Conservation (phyloP, 1,140 invertebrate species). For the Bombus sylvicola region DNA sequence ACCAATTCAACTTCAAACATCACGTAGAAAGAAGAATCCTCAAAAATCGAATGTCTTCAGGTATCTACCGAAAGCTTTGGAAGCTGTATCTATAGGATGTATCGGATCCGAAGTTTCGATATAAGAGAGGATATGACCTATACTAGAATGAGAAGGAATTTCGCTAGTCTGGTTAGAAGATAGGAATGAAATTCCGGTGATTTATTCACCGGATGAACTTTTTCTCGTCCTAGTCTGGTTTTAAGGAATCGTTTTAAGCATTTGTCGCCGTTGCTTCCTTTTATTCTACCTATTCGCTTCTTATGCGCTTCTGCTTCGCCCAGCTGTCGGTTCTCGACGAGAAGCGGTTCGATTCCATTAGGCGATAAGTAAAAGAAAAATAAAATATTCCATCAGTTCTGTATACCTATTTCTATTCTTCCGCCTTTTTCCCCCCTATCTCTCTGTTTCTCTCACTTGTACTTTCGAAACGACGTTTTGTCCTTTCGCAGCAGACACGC, state of each 20-base stretch:
- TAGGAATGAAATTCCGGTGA: slow-evolving; percentile 42
- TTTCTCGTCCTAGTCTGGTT: slow-evolving; percentile 51
- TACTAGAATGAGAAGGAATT: not conserved
- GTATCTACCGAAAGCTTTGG: not conserved
- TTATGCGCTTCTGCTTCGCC: not conserved
- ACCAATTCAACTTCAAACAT: not conserved
- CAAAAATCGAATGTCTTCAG: not conserved
- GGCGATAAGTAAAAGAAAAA: slow-evolving; percentile 60
- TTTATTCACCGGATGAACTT: slow-evolving; percentile 51
- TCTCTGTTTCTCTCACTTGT: too few relatives aligned
- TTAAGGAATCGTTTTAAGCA: slow-evolving; percentile 58
- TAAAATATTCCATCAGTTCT: slow-evolving; percentile 50
- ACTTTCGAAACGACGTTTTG: too few relatives aligned
- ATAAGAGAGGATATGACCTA: not conserved
- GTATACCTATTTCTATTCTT: slow-evolving; percentile 24
- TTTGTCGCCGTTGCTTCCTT: slow-evolving; percentile 49
- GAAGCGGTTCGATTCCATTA: slow-evolving; percentile 59
- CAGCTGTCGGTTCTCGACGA: not conserved
- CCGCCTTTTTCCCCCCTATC: not conserved
- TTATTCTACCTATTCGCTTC: slow-evolving; percentile 29
- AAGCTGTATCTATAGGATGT: not conserved
- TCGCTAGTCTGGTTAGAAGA: not conserved
- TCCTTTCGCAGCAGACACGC: not conserved
- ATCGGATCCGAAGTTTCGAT: not conserved
- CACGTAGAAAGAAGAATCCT: not conserved